A percentile compares a stretch with the other conserved stretches of the same genome.
Conservation (phyloP, 64 coral and sea anemone species). For the Actinia equina region DNA sequence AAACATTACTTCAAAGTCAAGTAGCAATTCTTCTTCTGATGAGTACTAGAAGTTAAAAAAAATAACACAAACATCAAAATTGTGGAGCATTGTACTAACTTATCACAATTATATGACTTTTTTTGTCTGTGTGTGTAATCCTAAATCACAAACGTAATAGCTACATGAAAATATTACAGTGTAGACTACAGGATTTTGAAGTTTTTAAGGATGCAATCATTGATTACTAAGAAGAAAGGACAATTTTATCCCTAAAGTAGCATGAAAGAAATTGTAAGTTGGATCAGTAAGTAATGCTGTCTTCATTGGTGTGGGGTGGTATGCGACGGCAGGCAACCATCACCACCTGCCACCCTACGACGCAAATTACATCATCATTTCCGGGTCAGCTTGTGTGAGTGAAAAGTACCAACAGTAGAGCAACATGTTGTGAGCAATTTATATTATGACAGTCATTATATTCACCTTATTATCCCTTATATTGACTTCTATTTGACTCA, state of each 20-base stretch:
- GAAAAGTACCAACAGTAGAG: too few relatives aligned
- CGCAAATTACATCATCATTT: slow-evolving; percentile 43
- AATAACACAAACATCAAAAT: slow-evolving; percentile 17
- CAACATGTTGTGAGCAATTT: too few relatives aligned
- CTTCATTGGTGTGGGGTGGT: slow-evolving; percentile 17
- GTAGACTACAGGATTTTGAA: background rate
- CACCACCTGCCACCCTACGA: slow-evolving; percentile 29
- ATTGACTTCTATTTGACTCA: slow-evolving; percentile 91
- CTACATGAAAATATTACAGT: background rate
- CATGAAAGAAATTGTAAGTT: too few relatives aligned
- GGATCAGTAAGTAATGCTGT: slow-evolving; percentile 32
- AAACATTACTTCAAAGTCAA: slow-evolving; percentile 99
- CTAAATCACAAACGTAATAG: too few relatives aligned
- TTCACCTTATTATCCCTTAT: slow-evolving; percentile 90
- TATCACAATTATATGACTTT: too few relatives aligned
- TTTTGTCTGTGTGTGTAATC: too few relatives aligned
- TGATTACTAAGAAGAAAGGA: too few relatives aligned
- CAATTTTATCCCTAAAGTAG: background rate
- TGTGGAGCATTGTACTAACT: too few relatives aligned
- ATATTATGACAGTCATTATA: too few relatives aligned
- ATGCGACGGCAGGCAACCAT: slow-evolving; percentile 28
- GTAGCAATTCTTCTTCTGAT: slow-evolving; percentile 80
- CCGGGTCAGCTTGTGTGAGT: background rate
- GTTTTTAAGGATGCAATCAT: too few relatives aligned
- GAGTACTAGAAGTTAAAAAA: slow-evolving; percentile 49